A percentile compares a stretch with the other conserved stretches of the same genome.
Evolutionary conservation across 2,113 vertebrate species (phyloP).

Genomic region (Lampris incognitus): DNA sequence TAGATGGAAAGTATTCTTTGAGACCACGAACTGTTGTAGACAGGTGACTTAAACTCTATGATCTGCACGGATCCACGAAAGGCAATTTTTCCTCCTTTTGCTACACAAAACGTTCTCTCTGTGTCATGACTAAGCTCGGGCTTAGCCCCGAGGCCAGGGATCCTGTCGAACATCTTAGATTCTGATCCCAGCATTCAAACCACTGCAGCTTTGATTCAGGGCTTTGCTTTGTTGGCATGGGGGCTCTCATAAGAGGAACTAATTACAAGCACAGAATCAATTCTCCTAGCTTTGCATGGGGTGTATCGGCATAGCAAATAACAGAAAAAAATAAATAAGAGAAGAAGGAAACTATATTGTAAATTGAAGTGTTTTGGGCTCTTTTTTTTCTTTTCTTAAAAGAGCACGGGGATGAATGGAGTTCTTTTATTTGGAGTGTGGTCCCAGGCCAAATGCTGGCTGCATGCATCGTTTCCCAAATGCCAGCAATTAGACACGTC

Average conservation of each 20-base stretch:
- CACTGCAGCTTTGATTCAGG: slow-evolving; percentile 49
- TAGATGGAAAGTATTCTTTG: slow-evolving; percentile 70
- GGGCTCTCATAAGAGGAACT: slow-evolving; percentile 47
- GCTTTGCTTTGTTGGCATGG: slow-evolving; percentile 41
- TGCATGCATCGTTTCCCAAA: slow-evolving; percentile 8
- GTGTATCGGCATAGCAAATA: not conserved
- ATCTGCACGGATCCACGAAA: slow-evolving; percentile 69
- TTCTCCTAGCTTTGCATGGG: slow-evolving; percentile 44
- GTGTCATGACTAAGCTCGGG: slow-evolving; percentile 65
- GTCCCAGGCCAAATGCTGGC: not conserved
- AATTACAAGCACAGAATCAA: slow-evolving; percentile 58
- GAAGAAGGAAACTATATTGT: too few relatives aligned
- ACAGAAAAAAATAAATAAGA: not conserved
- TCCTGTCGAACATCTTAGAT: slow-evolving; percentile 62
- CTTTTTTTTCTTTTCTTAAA: not conserved
- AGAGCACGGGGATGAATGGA: not conserved
- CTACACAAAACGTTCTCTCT: slow-evolving; percentile 42
- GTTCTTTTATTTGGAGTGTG: not conserved
- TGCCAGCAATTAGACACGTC: slow-evolving; percentile 8
- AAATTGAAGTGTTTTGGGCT: too few relatives aligned
- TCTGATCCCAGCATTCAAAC: slow-evolving; percentile 64
- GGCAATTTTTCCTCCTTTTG: slow-evolving; percentile 63
- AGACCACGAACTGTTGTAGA: slow-evolving; percentile 77
- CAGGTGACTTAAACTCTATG: slow-evolving; percentile 78
- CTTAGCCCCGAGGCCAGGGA: slow-evolving; percentile 61